Conservation (phyloP, 2,888 invertebrate species). For the Heteromurus nitidus region DNA sequence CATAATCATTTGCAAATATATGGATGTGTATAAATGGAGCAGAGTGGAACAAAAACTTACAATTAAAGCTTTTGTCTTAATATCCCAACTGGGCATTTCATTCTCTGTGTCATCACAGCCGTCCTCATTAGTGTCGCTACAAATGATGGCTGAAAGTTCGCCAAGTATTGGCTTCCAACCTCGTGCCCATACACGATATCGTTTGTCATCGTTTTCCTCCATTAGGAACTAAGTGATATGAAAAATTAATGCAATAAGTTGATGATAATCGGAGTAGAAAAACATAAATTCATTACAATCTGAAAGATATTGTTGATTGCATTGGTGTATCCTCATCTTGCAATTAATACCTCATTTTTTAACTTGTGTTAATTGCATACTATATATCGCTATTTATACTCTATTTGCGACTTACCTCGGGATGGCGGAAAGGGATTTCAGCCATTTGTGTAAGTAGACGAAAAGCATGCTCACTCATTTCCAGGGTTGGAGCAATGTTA, state of each 20-base stretch:
- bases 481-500: slow-evolving; percentile 61
- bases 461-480: slow-evolving; percentile 62
- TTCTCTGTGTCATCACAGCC: slow-evolving; percentile 25
- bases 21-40: background rate
- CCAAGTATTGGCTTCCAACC: slow-evolving; percentile 67
- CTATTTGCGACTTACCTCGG: slow-evolving; percentile 30
- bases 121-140: slow-evolving; percentile 10
- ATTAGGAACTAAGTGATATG: slow-evolving; percentile 48
- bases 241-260: slow-evolving; percentile 18
- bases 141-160: slow-evolving; percentile 56
- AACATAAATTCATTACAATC: too few relatives aligned
- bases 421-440: slow-evolving; percentile 52
- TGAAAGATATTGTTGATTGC: too few relatives aligned
- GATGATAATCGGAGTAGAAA: slow-evolving; percentile 41
- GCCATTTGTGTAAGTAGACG: slow-evolving; percentile 56
- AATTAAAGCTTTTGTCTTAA: slow-evolving; percentile 63
- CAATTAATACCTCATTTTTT: too few relatives aligned
- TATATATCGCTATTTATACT: background rate
- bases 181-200: slow-evolving; percentile 56
- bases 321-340: too few relatives aligned
- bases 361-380: background rate
- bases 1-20: too few relatives aligned
- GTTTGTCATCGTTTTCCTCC: slow-evolving; percentile 58
- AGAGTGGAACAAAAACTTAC: slow-evolving; percentile 42
- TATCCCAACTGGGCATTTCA: slow-evolving; percentile 47